These are phyloP conservation scores for Bhutanitis thaidina DNA, from an alignment of 2,888 invertebrate species.

Conservation along the genomic window DNA sequence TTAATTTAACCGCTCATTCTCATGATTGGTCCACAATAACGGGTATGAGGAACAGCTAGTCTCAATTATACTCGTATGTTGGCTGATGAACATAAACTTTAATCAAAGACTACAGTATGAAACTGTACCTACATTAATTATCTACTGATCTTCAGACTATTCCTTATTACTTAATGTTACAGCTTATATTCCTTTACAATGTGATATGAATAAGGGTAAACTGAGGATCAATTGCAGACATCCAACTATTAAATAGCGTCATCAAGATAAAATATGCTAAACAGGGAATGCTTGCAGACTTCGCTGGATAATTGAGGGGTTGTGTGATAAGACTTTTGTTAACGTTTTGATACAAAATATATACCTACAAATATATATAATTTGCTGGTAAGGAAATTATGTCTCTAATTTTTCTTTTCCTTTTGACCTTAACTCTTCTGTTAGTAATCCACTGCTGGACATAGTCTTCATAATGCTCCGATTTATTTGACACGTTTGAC, in stretches of 20 bases:
- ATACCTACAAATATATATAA: too few species aligned
- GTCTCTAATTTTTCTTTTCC: too few species aligned
- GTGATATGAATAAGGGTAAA: background rate
- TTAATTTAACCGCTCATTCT: too few species aligned
- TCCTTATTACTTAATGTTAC: background rate
- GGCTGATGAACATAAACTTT: slow-evolving; percentile 14
- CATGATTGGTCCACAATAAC: background rate
- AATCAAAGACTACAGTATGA: slow-evolving; percentile 10
- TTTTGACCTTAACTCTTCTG: too few species aligned
- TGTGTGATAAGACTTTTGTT: background rate
- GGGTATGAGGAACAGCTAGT: background rate
- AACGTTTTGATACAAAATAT: background rate
- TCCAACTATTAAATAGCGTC: slow-evolving; percentile 13
- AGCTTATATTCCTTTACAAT: background rate
- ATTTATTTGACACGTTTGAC: too few species aligned
- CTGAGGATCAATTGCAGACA: background rate
- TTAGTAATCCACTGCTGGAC: too few species aligned
- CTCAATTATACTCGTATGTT: slow-evolving; percentile 9
- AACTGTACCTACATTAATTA: background rate
- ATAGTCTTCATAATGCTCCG: too few species aligned
- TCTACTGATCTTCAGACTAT: background rate
- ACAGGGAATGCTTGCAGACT: slow-evolving; percentile 5
- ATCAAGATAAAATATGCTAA: slow-evolving; percentile 4
- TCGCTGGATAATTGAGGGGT: slow-evolving; percentile 13
- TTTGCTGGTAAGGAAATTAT: too few species aligned